phyloP scores from a whole-genome alignment of 2,888 invertebrate species.

The Conops quadrifasciatus region DNA sequence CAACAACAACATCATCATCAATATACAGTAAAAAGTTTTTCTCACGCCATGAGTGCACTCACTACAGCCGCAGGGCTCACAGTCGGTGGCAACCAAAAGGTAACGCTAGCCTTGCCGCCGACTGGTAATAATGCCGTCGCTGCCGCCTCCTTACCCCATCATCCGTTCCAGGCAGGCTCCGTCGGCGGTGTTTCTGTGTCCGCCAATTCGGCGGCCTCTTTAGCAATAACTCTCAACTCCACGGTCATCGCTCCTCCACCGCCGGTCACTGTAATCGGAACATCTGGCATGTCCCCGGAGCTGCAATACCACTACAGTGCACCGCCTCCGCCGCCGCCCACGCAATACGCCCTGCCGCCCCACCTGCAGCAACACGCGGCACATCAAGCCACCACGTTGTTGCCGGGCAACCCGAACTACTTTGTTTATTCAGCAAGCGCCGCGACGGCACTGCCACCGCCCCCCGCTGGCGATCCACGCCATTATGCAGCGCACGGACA shows the following conservation, averaged over 20 bases:
- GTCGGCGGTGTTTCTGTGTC: too few relatives aligned
- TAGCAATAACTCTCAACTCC: conserved; percentile 47
- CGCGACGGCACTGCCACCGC: conserved; percentile 38
- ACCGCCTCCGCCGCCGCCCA: conserved; percentile 42
- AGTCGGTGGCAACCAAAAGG: conserved; percentile 42
- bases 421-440: conserved; percentile 46
- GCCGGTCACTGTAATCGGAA: conserved; percentile 36
- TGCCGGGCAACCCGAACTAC: conserved; percentile 47
- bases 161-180: conserved; percentile 34
- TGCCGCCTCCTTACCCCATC: conserved; percentile 37
- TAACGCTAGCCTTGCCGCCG: conserved; percentile 49
- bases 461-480: conserved; percentile 49
- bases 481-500: conserved; percentile 52
- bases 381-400: conserved; percentile 35
- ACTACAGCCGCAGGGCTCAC: conserved; percentile 54
- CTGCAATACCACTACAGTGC: conserved; percentile 51
- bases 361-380: conserved; percentile 39
- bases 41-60: conserved; percentile 58
- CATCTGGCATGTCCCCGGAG: conserved; percentile 38
- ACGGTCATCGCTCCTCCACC: conserved; percentile 35
- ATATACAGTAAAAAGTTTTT: conserved; percentile 61
- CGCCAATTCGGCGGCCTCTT: conserved; percentile 29
- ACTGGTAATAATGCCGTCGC: too few relatives aligned
- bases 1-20: conserved; percentile 52
- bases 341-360: conserved; percentile 41